These are phyloP conservation scores for Gobio gobio DNA, from an alignment of 2,113 vertebrate genomes.

Conservation along the genomic window DNA sequence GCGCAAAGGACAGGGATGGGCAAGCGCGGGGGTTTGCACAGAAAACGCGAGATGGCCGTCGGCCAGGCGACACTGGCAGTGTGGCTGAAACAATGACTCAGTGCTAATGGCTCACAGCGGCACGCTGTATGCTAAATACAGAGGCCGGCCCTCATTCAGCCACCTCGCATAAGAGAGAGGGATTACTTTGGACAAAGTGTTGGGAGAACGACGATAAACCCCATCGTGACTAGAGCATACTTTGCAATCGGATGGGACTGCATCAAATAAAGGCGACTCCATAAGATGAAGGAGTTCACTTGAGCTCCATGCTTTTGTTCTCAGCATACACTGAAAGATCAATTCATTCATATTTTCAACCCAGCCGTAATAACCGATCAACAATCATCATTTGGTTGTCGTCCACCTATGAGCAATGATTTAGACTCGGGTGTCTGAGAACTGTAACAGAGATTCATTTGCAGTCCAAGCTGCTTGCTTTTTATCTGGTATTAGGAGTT, in stretches of 20 bases:
- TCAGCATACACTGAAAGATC: too few species aligned
- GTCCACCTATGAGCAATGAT: too few species aligned
- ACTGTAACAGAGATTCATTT: background rate
- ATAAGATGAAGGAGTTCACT: too few species aligned
- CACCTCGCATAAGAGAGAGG: slow-evolving; percentile 44
- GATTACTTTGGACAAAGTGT: slow-evolving; percentile 60
- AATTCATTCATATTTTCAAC: background rate
- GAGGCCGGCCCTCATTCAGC: slow-evolving; percentile 37
- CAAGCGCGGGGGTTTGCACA: slow-evolving; percentile 60
- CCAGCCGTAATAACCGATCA: background rate
- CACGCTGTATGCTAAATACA: slow-evolving; percentile 49
- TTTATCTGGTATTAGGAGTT: slow-evolving; percentile 28
- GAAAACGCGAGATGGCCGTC: slow-evolving; percentile 32
- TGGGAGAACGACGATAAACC: slow-evolving; percentile 50
- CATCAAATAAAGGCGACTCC: background rate
- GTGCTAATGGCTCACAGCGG: slow-evolving; percentile 42
- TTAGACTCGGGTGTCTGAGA: background rate
- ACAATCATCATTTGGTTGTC: too few species aligned
- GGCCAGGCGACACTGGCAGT: slow-evolving; percentile 33
- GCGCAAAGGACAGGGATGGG: slow-evolving; percentile 44
- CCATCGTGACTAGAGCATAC: background rate
- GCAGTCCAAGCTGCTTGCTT: background rate
- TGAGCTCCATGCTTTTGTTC: too few species aligned
- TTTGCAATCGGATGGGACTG: background rate
- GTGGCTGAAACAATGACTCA: slow-evolving; percentile 45